phyloP scores from a whole-genome alignment of 2,888 invertebrate species.

The Chloroclystis v-ata region DNA sequence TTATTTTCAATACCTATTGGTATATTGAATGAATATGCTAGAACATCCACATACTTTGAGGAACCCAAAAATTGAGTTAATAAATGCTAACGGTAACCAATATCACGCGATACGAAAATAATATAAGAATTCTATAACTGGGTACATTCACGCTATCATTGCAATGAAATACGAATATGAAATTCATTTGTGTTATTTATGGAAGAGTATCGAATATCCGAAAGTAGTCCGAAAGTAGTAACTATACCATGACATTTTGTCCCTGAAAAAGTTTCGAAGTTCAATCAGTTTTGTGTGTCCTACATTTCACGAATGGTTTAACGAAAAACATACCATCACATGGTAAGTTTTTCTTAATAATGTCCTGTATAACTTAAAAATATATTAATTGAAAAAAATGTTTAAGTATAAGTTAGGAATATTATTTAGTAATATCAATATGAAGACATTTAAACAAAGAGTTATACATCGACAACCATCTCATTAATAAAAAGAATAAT shows the following conservation, averaged over 20 bases:
- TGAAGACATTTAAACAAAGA: too few species aligned
- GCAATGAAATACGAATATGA: conserved; percentile 31
- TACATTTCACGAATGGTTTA: too few species aligned
- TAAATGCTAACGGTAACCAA: conserved; percentile 49
- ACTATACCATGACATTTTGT: not conserved
- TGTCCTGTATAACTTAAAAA: too few species aligned
- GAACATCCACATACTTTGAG: not conserved
- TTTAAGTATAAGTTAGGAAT: too few species aligned
- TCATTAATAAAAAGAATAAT: too few species aligned
- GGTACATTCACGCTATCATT: conserved; percentile 54
- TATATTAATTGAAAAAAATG: too few species aligned
- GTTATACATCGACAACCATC: too few species aligned
- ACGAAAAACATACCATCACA: too few species aligned
- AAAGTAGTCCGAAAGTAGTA: not conserved
- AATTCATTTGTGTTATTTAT: conserved; percentile 22
- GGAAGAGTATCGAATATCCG: not conserved
- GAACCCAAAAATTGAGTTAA: conserved; percentile 36
- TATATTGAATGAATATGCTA: not conserved
- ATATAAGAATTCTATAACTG: conserved; percentile 38
- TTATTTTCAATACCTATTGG: too few species aligned
- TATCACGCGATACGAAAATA: conserved; percentile 54
- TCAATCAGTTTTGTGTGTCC: too few species aligned
- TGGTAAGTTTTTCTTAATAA: too few species aligned
- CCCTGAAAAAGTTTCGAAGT: not conserved
- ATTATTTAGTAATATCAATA: too few species aligned